Base-by-base conservation (phyloP, 2,888 invertebrate species). In the Halocaridina rubra region DNA sequence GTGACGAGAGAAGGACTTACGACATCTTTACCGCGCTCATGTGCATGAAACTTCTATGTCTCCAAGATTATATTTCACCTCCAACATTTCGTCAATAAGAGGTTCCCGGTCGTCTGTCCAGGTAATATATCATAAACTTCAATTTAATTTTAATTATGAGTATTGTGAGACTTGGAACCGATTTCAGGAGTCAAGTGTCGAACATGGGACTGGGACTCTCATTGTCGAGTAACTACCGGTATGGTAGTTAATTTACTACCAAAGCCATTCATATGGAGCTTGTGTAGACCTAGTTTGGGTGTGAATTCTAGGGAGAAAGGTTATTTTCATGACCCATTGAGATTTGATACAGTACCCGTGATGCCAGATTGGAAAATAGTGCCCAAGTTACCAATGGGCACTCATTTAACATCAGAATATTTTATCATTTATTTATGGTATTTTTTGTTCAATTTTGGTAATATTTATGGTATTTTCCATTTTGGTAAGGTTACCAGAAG, bases 81-180 rank as follows among this genome's bases (percentile, higher is more conserved):
- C 46, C 81, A 82, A 75, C 76, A 82, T 82, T 82, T 30, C 64
- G 72, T 77, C 77, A 71, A 32, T 82, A 82, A 82, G 81, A 77
- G 24, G 59, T 53, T 77, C 81, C 61, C 76, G 81, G 81, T 82
- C 81, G 81, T 82, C 81, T 77, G 81, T 82, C 81, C 81, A 77
- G 81, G 81, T 82, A 27, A 77, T 29, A 27, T 57, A 3, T 13
- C 30, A 32, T 2, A 16, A 32, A n/a, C 19, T 32, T 29, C 16
- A 8, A 19, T 10, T 29, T 16, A 22, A 16, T 4, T 19, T 13
- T 19, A 4, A 10, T 1, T 24, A 27, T 2, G 30, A 69, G 16
- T 69, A 16, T 29, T 22, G 22, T 27, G 71, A 19, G 24, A 5
- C 24, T 30, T 8, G 30, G 5, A 7, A 19, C n/a, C 22, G n/a